A percentile compares a stretch with the other conserved stretches of the same genome.
phyloP scores from a whole-genome alignment of 2,113 vertebrate genomes.

The Hypomesus transpacificus region DNA sequence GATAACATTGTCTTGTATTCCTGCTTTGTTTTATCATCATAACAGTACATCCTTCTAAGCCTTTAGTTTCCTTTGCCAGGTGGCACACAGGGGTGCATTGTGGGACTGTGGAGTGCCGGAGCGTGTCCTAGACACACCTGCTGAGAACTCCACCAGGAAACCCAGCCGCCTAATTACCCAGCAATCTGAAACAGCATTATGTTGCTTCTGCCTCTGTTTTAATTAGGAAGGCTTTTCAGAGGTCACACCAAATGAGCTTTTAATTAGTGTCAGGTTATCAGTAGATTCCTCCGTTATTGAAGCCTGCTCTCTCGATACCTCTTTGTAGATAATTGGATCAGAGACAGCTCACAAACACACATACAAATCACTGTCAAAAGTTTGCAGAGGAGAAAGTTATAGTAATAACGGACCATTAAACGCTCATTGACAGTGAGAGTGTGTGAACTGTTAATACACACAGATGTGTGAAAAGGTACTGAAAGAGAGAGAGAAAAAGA shows the following conservation, averaged over 20 bases:
- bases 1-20: not conserved
- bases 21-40: constrained; percentile 9
- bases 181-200: constrained; percentile 58
- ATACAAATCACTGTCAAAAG: constrained; percentile 40
- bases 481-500: not conserved
- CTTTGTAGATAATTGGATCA: constrained; percentile 42
- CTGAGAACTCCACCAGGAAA: constrained; percentile 49
- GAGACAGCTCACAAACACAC: constrained; percentile 39
- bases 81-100: constrained; percentile 26
- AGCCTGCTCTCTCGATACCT: constrained; percentile 41
- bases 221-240: constrained; percentile 62
- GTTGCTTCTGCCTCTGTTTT: constrained; percentile 51
- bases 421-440: constrained; percentile 9
- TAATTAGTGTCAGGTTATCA: constrained; percentile 61
- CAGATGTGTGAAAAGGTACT: constrained; percentile 5
- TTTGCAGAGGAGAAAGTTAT: constrained; percentile 31
- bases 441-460: constrained; percentile 12
- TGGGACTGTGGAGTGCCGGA: constrained; percentile 30
- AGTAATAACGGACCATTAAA: constrained; percentile 37
- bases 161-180: constrained; percentile 61
- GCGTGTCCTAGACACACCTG: constrained; percentile 54
- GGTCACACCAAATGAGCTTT: constrained; percentile 64
- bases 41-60: not conserved
- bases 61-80: constrained; percentile 5
- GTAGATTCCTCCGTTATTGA: constrained; percentile 38